Evolutionary conservation across 2,888 invertebrate genomes (phyloP).

Genomic region (Merodon equestris): DNA sequence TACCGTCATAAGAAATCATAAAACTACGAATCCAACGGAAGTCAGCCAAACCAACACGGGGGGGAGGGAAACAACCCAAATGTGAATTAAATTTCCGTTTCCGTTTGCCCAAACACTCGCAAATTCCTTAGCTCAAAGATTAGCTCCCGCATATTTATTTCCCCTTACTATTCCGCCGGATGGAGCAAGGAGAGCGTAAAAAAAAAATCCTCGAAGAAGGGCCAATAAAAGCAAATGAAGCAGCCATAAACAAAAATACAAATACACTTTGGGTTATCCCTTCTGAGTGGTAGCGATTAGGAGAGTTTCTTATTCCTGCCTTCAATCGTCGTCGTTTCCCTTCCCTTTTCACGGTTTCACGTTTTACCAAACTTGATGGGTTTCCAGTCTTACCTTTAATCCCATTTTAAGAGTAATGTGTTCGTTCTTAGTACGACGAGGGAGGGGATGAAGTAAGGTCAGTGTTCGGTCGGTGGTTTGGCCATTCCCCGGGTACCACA

Average conservation of each 20-base stretch:
- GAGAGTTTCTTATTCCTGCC: constrained; percentile 37
- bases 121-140: constrained; percentile 59
- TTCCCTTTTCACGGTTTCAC: not conserved
- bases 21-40: no score
- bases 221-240: constrained; percentile 65
- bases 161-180: constrained; percentile 11
- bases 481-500: not conserved
- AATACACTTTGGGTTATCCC: constrained; percentile 64
- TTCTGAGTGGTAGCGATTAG: constrained; percentile 63
- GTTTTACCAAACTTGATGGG: constrained; percentile 20
- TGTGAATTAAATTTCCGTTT: constrained; percentile 47
- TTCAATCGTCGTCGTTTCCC: not conserved
- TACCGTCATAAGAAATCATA: no score
- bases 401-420: constrained; percentile 59
- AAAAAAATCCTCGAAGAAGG: not conserved
- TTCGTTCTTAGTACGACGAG: not conserved
- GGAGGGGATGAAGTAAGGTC: no score
- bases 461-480: constrained; percentile 14
- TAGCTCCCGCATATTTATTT: constrained; percentile 58
- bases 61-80: constrained; percentile 54
- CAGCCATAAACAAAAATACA: constrained; percentile 67
- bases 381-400: constrained; percentile 62
- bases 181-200: no score
- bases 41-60: constrained; percentile 21
- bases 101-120: constrained; percentile 35